Evolutionary conservation across 2,113 vertebrate genomes (phyloP).

Genomic region (Brevimyrus niger): DNA sequence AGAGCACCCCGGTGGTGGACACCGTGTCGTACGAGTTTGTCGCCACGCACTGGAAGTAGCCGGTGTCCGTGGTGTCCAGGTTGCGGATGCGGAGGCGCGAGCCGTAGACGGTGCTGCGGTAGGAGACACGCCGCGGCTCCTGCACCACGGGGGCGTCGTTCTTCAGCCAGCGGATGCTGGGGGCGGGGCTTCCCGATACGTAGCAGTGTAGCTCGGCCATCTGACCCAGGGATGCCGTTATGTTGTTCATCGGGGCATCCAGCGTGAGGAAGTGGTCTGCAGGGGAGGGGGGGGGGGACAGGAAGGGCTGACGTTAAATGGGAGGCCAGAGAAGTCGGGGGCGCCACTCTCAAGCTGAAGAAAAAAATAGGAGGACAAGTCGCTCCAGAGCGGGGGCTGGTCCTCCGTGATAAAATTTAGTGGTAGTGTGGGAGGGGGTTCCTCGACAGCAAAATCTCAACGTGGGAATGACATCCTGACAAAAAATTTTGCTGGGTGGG

Average conservation of each 20-base stretch:
- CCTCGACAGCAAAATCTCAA: too few relatives aligned
- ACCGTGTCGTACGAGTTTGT: constrained; percentile 77
- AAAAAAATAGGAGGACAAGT: too few relatives aligned
- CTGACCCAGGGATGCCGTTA: constrained; percentile 89
- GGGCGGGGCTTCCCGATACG: constrained; percentile 81
- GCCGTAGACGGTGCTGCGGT: constrained; percentile 72
- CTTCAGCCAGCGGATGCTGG: constrained; percentile 86
- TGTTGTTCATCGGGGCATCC: constrained; percentile 94
- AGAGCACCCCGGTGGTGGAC: constrained; percentile 88
- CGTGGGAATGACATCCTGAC: too few relatives aligned
- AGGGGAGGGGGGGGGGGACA: neutral
- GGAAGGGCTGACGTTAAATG: neutral
- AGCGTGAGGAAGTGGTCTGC: constrained; percentile 78
- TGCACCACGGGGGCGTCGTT: constrained; percentile 93
- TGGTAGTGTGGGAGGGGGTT: too few relatives aligned
- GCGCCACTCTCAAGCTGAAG: too few relatives aligned
- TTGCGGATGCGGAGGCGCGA: constrained; percentile 89
- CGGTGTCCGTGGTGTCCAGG: constrained; percentile 92
- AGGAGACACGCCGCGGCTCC: constrained; percentile 85
- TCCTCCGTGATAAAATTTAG: neutral
- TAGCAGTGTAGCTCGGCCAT: constrained; percentile 85
- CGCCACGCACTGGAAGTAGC: constrained; percentile 96
- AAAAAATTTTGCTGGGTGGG: neutral
- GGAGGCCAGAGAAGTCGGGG: neutral
- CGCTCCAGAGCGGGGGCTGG: too few relatives aligned